These are phyloP conservation scores for Scolopax mira DNA, from an alignment of 2,113 vertebrate species.

Conservation along the genomic window DNA sequence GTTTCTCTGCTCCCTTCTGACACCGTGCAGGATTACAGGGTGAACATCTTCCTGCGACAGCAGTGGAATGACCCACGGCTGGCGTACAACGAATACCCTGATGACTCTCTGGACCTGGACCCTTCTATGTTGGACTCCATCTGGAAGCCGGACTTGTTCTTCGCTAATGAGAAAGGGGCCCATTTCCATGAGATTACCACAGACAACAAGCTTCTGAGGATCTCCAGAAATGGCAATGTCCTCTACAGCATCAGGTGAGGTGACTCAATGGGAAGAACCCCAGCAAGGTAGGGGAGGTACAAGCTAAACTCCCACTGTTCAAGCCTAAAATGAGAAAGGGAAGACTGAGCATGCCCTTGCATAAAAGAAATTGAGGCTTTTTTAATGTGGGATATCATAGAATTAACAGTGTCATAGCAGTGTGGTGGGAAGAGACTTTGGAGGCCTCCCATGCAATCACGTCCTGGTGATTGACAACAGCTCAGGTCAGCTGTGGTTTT, in stretches of 20 bases:
- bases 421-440: not conserved
- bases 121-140: slow-evolving; percentile 99
- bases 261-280: not conserved
- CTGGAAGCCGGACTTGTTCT: slow-evolving; percentile 99
- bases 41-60: slow-evolving; percentile 97
- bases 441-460: not conserved
- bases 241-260: slow-evolving; percentile 97
- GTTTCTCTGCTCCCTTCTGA: not conserved
- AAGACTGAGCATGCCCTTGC: not conserved
- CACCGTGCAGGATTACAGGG: slow-evolving; percentile 87
- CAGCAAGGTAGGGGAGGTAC: not conserved
- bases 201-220: slow-evolving; percentile 96
- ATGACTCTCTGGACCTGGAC: slow-evolving; percentile 95
- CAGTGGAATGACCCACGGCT: slow-evolving; percentile 98
- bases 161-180: slow-evolving; percentile 97
- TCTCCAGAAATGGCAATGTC: slow-evolving; percentile 94
- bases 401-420: not conserved
- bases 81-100: slow-evolving; percentile 96
- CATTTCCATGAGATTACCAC: slow-evolving; percentile 99
- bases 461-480: not conserved
- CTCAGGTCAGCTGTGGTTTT: not conserved
- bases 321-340: not conserved
- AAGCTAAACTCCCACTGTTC: not conserved
- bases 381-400: not conserved
- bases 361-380: fast-evolving